A percentile compares a stretch with the other conserved stretches of the same genome.
Conservation (phyloP, 1,140 invertebrate species). For the Planococcus citri region DNA sequence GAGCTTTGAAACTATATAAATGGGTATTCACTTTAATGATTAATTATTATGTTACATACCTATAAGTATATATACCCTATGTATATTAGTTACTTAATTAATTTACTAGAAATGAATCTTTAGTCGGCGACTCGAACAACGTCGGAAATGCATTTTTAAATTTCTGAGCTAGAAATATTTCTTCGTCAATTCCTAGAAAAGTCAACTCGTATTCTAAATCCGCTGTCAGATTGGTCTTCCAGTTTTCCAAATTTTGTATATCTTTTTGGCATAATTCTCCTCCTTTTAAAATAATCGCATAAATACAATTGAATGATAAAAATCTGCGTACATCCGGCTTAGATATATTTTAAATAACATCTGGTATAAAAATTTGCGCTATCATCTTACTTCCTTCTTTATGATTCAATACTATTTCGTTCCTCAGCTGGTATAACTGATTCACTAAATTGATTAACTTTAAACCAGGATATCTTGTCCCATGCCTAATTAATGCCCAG, state of each 20-base stretch:
- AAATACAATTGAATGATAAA: too few relatives aligned
- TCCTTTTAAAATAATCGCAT: conserved; percentile 1
- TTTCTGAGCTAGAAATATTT: conserved; percentile 24
- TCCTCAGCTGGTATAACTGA: conserved; percentile 3
- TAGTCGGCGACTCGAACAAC: conserved; percentile 23
- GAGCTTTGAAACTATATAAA: conserved; percentile 23
- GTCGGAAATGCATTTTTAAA: conserved; percentile 28
- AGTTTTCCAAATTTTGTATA: conserved; percentile 25
- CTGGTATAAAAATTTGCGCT: too few relatives aligned
- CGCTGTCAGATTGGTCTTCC: conserved; percentile 25
- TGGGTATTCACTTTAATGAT: not conserved
- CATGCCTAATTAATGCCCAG: conserved; percentile 29
- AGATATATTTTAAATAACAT: too few relatives aligned
- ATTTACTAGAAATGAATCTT: not conserved
- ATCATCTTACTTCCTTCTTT: not conserved
- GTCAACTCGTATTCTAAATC: conserved; percentile 23
- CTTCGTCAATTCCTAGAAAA: conserved; percentile 26
- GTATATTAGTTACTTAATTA: too few relatives aligned
- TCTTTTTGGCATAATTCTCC: conserved; percentile 27
- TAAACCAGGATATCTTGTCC: conserved; percentile 28
- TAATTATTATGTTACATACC: too few relatives aligned
- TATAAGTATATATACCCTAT: too few relatives aligned
- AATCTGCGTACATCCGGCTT: too few relatives aligned
- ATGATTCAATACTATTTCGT: not conserved
- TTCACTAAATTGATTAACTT: conserved; percentile 22